A percentile compares a stretch with the other conserved stretches of the same genome.
Evolutionary conservation across 2,797 vertebrate species (phyloP).

Genomic region (Ambastaia sidthimunki): DNA sequence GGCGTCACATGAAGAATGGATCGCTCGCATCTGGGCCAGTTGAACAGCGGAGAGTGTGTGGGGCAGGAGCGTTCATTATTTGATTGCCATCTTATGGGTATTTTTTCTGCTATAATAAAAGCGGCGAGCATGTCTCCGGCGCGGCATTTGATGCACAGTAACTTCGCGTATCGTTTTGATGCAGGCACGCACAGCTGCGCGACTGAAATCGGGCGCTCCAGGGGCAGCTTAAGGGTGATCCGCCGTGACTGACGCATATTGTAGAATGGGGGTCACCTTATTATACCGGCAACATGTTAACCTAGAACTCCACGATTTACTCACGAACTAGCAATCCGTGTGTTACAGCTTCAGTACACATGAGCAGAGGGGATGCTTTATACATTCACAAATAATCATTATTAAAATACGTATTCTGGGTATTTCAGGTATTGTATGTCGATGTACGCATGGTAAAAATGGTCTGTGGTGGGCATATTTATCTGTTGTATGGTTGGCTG

Average conservation of each 20-base stretch:
- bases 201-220: slow-evolving; percentile 1
- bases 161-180: slow-evolving; percentile 19
- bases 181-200: slow-evolving; percentile 9
- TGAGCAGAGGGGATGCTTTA: slow-evolving; percentile 4
- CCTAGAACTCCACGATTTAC: background rate
- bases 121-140: slow-evolving; percentile 6
- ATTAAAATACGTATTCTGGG: slow-evolving; percentile 1
- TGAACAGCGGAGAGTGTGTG: slow-evolving; percentile 11
- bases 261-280: slow-evolving; percentile 47
- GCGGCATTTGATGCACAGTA: slow-evolving; percentile 26
- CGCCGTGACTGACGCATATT: slow-evolving; percentile 26
- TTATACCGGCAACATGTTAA: slow-evolving; percentile 24
- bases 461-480: slow-evolving; percentile 71
- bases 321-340: background rate
- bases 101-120: slow-evolving; percentile 28
- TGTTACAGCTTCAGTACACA: slow-evolving; percentile 6
- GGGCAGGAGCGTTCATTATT: slow-evolving; percentile 43
- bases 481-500: slow-evolving; percentile 73
- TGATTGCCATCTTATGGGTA: slow-evolving; percentile 49
- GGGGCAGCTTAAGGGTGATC: slow-evolving; percentile 36
- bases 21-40: background rate
- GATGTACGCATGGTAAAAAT: slow-evolving; percentile 61
- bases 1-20: slow-evolving; percentile 27
- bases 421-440: slow-evolving; percentile 46
- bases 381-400: slow-evolving; percentile 26